Conservation (phyloP, 2,113 vertebrate genomes). For the Phyllostomus discolor region DNA sequence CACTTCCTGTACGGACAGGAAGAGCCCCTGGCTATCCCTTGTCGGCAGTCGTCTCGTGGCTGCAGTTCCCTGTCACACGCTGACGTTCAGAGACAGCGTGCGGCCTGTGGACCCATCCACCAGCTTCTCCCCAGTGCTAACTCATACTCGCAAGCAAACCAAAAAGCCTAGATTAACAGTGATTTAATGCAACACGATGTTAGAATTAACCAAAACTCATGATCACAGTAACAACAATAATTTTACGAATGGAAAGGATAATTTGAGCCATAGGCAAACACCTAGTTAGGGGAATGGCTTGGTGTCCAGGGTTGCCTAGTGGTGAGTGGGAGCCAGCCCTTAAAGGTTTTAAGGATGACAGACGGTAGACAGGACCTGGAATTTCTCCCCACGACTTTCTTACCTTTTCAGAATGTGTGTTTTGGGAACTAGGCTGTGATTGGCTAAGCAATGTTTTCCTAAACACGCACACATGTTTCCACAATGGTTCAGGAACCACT, state of each 20-base stretch:
- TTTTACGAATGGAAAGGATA: background rate
- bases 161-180: slow-evolving; percentile 34
- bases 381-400: background rate
- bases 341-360: background rate
- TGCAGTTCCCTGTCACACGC: slow-evolving; percentile 61
- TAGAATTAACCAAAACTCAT: background rate
- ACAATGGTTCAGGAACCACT: background rate
- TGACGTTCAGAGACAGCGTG: slow-evolving; percentile 47
- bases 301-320: background rate
- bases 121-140: slow-evolving; percentile 69
- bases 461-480: background rate
- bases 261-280: background rate
- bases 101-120: slow-evolving; percentile 79
- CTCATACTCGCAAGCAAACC: slow-evolving; percentile 39
- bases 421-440: background rate
- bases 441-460: slow-evolving; percentile 10
- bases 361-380: background rate
- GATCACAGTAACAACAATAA: background rate
- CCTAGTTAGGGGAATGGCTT: background rate
- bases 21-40: slow-evolving; percentile 81
- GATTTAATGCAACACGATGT: background rate
- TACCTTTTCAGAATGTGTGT: background rate
- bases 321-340: background rate
- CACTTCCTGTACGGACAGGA: slow-evolving; percentile 79
- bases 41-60: slow-evolving; percentile 82